phyloP scores from a whole-genome alignment of 1,140 invertebrate species.

The Diuraphis noxia region DNA sequence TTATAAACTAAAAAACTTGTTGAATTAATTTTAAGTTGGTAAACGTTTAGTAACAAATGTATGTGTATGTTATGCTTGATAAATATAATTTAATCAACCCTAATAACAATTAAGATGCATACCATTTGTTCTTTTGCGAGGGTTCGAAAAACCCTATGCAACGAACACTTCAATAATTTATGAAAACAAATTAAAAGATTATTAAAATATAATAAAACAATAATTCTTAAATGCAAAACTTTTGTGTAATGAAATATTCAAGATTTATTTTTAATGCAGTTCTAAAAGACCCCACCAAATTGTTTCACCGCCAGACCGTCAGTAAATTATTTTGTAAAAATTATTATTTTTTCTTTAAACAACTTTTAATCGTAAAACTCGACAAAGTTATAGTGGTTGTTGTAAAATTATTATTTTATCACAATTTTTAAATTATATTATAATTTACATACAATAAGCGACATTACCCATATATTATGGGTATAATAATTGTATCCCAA shows the following conservation, averaged over 20 bases:
- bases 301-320: not conserved
- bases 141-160: not conserved
- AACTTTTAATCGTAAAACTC: not conserved
- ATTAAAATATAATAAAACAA: not conserved
- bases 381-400: not conserved
- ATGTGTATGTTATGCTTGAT: not conserved
- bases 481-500: not conserved
- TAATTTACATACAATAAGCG: not conserved
- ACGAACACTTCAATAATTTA: not conserved
- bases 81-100: not conserved
- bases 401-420: not conserved
- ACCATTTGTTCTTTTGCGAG: not conserved
- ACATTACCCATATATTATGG: too few species aligned
- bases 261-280: not conserved
- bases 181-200: not conserved
- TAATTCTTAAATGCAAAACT: not conserved
- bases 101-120: not conserved
- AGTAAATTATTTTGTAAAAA: not conserved
- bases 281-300: not conserved
- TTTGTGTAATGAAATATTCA: slow-evolving; percentile 6
- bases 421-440: not conserved
- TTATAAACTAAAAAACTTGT: not conserved
- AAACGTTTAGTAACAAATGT: not conserved
- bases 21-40: not conserved
- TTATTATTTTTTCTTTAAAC: not conserved